A percentile compares a stretch with the other conserved stretches of the same genome.
Evolutionary conservation across 2,797 vertebrate genomes (phyloP).

Genomic region (Enteromius viviparus): DNA sequence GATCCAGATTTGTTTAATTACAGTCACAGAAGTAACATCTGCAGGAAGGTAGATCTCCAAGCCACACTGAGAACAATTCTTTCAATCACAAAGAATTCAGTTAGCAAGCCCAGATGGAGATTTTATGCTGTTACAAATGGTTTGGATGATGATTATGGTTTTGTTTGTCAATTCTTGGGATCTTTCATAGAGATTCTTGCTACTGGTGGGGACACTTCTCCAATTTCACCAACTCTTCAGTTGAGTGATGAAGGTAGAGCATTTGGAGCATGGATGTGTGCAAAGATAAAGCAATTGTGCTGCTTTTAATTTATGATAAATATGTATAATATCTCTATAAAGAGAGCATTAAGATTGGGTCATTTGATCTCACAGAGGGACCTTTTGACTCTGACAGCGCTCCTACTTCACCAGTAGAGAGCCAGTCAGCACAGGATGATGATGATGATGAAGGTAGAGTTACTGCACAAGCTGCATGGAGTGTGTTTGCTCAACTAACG

Average conservation of each 20-base stretch:
- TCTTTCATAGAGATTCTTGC: conserved; percentile 53
- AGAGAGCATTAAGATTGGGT: conserved; percentile 18
- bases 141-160: not conserved
- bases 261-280: conserved; percentile 45
- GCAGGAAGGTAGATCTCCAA: not conserved
- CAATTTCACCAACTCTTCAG: conserved; percentile 32
- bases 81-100: not conserved
- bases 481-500: conserved; percentile 15
- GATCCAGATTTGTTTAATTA: conserved; percentile 6
- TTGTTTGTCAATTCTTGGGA: not conserved
- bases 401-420: conserved; percentile 49
- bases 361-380: conserved; percentile 50
- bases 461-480: conserved; percentile 33
- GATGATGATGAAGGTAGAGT: conserved; percentile 50
- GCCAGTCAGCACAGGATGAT: conserved; percentile 27
- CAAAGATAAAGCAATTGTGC: conserved; percentile 6
- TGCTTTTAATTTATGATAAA: conserved; percentile 13
- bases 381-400: conserved; percentile 17
- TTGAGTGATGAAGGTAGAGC: conserved; percentile 57
- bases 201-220: conserved; percentile 27
- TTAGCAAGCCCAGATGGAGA: not conserved
- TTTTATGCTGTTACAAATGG: not conserved
- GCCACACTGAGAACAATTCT: not conserved
- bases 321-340: not conserved
- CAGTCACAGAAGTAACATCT: conserved; percentile 2